phyloP scores from a whole-genome alignment of 2,888 invertebrate species.

The Ectropis crepuscularia region DNA sequence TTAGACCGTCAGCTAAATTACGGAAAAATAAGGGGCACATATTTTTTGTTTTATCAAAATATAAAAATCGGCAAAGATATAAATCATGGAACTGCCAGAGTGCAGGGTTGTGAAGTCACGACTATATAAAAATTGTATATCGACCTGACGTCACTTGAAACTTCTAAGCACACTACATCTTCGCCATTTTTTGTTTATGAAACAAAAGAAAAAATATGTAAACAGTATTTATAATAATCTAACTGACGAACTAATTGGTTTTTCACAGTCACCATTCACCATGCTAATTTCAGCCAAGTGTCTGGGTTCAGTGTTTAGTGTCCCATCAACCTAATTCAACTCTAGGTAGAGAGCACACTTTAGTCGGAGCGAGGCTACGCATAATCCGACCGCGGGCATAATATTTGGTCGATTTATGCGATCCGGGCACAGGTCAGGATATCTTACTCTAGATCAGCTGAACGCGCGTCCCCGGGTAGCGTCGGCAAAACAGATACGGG shows the following conservation, averaged over 20 bases:
- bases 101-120: too few relatives aligned
- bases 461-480: conserved; percentile 62
- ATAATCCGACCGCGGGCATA: conserved; percentile 46
- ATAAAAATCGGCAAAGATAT: too few relatives aligned
- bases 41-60: too few relatives aligned
- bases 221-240: background rate
- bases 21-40: too few relatives aligned
- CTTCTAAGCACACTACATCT: background rate
- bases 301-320: background rate
- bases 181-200: background rate
- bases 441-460: conserved; percentile 74
- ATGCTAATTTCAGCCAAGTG: too few relatives aligned
- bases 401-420: conserved; percentile 69
- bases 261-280: too few relatives aligned
- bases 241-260: too few relatives aligned
- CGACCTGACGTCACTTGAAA: too few relatives aligned
- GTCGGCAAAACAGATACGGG: conserved; percentile 34
- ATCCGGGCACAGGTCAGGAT: conserved; percentile 65
- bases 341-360: conserved; percentile 16
- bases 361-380: conserved; percentile 26
- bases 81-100: too few relatives aligned
- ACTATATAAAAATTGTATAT: too few relatives aligned
- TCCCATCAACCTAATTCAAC: background rate
- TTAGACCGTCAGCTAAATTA: too few relatives aligned
- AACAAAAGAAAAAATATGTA: background rate